A percentile compares a stretch with the other conserved stretches of the same genome.
These are phyloP conservation scores for Teleogryllus oceanicus DNA, from an alignment of 2,888 invertebrate species.

Conservation along the genomic window DNA sequence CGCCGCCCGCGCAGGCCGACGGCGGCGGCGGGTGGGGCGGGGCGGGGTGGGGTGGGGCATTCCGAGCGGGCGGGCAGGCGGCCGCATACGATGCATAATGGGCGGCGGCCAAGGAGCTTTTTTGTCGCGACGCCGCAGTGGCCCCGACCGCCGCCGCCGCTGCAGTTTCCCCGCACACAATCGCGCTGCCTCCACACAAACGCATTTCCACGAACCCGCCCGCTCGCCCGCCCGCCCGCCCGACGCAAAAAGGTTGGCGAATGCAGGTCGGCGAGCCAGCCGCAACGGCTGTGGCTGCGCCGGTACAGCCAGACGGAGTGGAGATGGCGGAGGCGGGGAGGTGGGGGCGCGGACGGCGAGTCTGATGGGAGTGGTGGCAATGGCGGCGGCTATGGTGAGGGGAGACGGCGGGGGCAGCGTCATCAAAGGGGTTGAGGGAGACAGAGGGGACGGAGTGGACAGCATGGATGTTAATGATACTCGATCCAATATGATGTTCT, in stretches of 20 bases:
- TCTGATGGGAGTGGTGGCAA: background rate
- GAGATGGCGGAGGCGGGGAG: background rate
- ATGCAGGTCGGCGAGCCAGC: slow-evolving; percentile 1
- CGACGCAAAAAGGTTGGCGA: background rate
- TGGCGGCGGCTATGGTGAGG: background rate
- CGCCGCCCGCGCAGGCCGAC: background rate
- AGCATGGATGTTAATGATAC: too few species aligned
- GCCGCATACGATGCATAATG: slow-evolving; percentile 9
- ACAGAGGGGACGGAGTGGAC: background rate
- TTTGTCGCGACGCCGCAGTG: background rate
- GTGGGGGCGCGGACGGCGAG: background rate
- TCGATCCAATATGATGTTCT: too few species aligned
- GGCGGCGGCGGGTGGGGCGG: background rate
- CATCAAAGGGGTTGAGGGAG: background rate
- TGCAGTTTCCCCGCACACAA: slow-evolving; percentile 5
- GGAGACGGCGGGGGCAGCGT: background rate
- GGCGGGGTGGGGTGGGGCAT: background rate
- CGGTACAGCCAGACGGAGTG: background rate
- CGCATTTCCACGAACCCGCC: background rate
- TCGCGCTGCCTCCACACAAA: background rate
- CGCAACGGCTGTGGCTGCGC: background rate
- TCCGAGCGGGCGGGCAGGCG: background rate
- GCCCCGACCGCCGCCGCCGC: background rate
- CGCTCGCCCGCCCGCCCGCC: background rate
- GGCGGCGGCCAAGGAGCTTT: background rate